Percentiles rank a stretch among this genome's conserved stretches.
Conservation (phyloP, 2,888 invertebrate species). For the Andrena chrysosceles region DNA sequence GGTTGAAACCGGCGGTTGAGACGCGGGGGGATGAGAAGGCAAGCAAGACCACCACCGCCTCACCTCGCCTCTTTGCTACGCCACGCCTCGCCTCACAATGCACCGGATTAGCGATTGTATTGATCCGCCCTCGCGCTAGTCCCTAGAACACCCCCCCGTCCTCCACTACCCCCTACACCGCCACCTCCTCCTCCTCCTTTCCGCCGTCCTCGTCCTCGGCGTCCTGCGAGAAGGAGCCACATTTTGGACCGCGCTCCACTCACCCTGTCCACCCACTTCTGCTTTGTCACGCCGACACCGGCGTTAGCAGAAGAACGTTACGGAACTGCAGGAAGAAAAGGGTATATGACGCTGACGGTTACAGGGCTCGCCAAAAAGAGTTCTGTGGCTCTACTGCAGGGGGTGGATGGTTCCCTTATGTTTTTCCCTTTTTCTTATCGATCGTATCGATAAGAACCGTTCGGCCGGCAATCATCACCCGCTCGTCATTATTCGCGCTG, state of each 20-base stretch:
- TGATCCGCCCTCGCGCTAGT: slow-evolving; percentile 85
- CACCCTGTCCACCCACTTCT: slow-evolving; percentile 70
- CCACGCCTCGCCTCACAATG: slow-evolving; percentile 85
- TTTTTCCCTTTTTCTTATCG: slow-evolving; percentile 20
- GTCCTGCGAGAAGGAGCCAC: slow-evolving; percentile 74
- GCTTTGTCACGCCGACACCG: slow-evolving; percentile 71
- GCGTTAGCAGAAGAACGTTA: slow-evolving; percentile 60
- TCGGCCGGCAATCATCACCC: neutral
- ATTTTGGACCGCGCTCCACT: slow-evolving; percentile 76
- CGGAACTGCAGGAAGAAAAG: slow-evolving; percentile 41
- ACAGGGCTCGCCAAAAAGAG: slow-evolving; percentile 55
- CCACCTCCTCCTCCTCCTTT: slow-evolving; percentile 32
- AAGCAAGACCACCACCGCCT: slow-evolving; percentile 80
- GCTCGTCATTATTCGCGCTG: slow-evolving; percentile 55
- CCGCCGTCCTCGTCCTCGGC: slow-evolving; percentile 65
- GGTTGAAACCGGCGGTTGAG: slow-evolving; percentile 77
- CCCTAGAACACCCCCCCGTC: slow-evolving; percentile 74
- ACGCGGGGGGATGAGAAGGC: slow-evolving; percentile 76
- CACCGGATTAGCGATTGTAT: slow-evolving; percentile 85
- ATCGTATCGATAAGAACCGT: slow-evolving; percentile 31
- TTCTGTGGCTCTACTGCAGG: slow-evolving; percentile 20
- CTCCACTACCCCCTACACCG: neutral
- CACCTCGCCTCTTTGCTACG: slow-evolving; percentile 83
- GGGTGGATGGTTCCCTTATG: slow-evolving; percentile 31
- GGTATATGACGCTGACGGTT: slow-evolving; percentile 64